Base-by-base conservation (phyloP, 2,113 vertebrate genomes). In the Pavo muticus region DNA sequence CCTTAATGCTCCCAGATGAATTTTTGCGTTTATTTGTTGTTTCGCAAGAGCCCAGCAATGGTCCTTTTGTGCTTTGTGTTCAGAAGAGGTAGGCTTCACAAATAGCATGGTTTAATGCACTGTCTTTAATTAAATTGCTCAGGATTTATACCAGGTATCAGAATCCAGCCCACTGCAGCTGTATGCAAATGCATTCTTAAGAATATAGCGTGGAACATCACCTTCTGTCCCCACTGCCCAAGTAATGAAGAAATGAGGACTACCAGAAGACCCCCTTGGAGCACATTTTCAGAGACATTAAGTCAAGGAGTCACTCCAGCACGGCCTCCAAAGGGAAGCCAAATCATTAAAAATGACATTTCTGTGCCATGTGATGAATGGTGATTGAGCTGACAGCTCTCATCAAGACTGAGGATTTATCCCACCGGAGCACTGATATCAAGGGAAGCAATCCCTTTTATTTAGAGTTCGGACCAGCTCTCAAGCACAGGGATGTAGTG, bases 221-320 rank as follows among this genome's bases (percentile, higher is more conserved):
- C 72, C 64, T 87, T 32, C 54, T 84, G 83, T 35, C 45, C 65
- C 35, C 87, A 78, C 75, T 84, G 87, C 72, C 65, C 72, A 83
- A 70, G 37, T 83, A 94, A 91, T 35, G 61, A 88, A 77, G 85
- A 95, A 96, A 88, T 67, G 40, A 88, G 78, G 65, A 71, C 61
- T 59, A 47, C 14, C 45, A 57, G 60, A 94, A 23, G 30, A 61
- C 23, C 56, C 35, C 25, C 50, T 71, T 57, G 74, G 91, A 95
- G 37, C 39, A 67, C 64, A 42, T 75, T 54, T 82, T 81, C 18
- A 16, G 86, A 92, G 81, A 87, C 4, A 2, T 72, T 72, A 87
- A 60, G 64, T 64, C 80, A 91, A 93, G 77, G 65, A 90, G 44
- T 24, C 1, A 0, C 80, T 93, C 61, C 75, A 89, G 64, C 48